Evolutionary conservation across 2,888 invertebrate genomes (phyloP), one percentile per base, ranked within the genome.

Genomic region (Cantharis flavilabris): DNA sequence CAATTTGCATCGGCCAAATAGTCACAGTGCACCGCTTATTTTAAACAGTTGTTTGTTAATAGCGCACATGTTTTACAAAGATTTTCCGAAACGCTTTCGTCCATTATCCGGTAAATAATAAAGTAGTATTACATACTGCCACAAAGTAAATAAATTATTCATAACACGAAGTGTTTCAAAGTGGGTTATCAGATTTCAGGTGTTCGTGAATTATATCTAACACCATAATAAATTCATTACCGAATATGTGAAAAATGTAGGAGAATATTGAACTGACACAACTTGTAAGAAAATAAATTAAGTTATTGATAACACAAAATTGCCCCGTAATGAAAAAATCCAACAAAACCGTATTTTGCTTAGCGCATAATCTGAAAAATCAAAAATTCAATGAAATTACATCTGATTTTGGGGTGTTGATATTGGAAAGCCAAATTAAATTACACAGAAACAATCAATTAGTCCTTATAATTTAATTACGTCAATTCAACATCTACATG

Each of bases 61-160:
- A 23, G 26, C 65, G 26, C 65, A 67, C 65, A 26, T 23, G 26
- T 30, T 75, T 69, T 69, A 74, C 72, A 71, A 72, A 70, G 75
- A 71, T 75, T 73, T 73, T 64, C 62, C 13, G 71, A 70, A 76
- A 75, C 70, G 74, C 65, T 64, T 75, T 70, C 63, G 77, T 77
- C 77, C 77, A 77, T 77, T 77, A 77, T 14, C 69, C 65, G 71
- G 62, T 77, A 77, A 77, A 77, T 77, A 77, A 77, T 77, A 75
- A 72, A 77, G 70, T 67, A 77, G 75, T 75, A 75, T 75, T 75
- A 77, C 69, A 77, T 62, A 72, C 72, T 72, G 75, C 77, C 71
- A 71, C 77, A 77, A 75, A 75, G 75, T 75, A 77, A 77, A 77
- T 77, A 77, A 77, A 72, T 77, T 77, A 77, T 77, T 77, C 77